Evolutionary conservation across 64 coral and sea anemone species (phyloP).

Genomic region (Porites australiensis): DNA sequence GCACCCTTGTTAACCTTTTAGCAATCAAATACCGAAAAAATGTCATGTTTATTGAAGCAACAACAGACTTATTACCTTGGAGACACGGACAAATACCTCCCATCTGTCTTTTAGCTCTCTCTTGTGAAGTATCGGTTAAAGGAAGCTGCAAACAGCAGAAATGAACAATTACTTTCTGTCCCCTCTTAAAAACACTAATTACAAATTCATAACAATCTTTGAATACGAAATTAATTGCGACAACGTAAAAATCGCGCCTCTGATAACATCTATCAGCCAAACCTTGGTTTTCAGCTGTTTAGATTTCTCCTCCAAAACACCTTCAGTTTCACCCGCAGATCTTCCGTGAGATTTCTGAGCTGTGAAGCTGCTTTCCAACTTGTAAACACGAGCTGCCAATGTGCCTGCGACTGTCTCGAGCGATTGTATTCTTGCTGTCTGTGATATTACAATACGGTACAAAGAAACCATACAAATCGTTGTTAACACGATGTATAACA

Average conservation of each 20-base stretch:
- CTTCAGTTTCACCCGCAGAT: constrained; percentile 22
- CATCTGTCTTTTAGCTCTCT: constrained; percentile 60
- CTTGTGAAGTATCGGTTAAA: constrained; percentile 5
- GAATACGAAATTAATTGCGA: neutral
- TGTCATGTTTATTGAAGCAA: neutral
- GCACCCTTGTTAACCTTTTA: neutral
- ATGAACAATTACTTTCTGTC: neutral
- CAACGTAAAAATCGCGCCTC: neutral
- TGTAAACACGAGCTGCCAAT: constrained; percentile 30
- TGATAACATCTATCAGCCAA: neutral
- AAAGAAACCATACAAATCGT: constrained; percentile 45
- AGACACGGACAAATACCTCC: constrained; percentile 36
- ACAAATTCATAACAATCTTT: neutral
- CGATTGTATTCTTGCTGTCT: constrained; percentile 44
- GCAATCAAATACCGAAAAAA: neutral
- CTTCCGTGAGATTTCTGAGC: constrained; percentile 7
- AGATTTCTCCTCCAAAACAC: constrained; percentile 36
- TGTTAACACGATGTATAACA: constrained; percentile 21
- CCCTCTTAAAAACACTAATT: neutral
- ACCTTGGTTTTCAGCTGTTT: constrained; percentile 18
- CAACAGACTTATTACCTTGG: constrained; percentile 54
- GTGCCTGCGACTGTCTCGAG: constrained; percentile 41
- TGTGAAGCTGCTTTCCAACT: constrained; percentile 53
- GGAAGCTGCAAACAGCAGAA: neutral
- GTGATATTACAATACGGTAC: constrained; percentile 34